A percentile compares a stretch with the other conserved stretches of the same genome.
These are phyloP conservation scores for Microcebus lehilahytsara DNA, from an alignment of 2,113 vertebrate genomes.

Conservation along the genomic window DNA sequence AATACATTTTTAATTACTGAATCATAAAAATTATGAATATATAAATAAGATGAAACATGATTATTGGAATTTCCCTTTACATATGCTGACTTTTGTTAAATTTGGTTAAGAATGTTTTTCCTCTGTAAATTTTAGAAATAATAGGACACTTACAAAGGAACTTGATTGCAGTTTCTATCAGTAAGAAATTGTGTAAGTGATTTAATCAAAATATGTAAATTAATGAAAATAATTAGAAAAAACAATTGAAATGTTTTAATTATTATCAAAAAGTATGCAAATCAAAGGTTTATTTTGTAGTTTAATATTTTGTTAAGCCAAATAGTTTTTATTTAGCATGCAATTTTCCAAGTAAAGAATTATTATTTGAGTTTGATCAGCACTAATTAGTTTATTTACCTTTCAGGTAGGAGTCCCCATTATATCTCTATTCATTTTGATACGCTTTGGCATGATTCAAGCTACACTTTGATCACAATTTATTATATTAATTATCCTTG, in stretches of 20 bases:
- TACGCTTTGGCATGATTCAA: background rate
- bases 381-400: background rate
- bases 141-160: background rate
- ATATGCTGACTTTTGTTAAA: background rate
- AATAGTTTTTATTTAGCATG: background rate
- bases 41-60: background rate
- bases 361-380: constrained; percentile 28
- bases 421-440: background rate
- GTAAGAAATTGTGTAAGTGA: background rate
- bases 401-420: background rate
- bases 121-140: background rate
- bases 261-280: background rate
- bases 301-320: background rate
- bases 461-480: background rate
- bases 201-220: constrained; percentile 31
- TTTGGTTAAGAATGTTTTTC: background rate
- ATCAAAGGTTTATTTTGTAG: background rate
- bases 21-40: background rate
- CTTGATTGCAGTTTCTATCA: background rate
- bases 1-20: background rate
- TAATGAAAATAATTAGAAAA: background rate
- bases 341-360: background rate
- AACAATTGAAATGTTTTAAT: background rate
- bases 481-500: background rate
- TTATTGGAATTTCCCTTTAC: background rate